Evolutionary conservation across 2,113 vertebrate genomes (phyloP).

Genomic region (Corythornis vintsioides): DNA sequence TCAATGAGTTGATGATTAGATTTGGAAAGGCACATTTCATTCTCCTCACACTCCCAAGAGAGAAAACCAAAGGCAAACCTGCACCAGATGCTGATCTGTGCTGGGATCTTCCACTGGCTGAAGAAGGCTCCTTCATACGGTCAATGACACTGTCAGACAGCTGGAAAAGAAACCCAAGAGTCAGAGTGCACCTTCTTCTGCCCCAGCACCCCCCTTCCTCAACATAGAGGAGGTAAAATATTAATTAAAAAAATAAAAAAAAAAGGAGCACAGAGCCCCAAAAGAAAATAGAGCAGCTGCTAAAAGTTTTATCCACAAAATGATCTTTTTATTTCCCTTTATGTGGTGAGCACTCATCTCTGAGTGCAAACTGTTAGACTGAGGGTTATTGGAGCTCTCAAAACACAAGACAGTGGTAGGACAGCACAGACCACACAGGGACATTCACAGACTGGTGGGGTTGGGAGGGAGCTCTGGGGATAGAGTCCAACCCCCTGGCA

Average conservation of each 20-base stretch:
- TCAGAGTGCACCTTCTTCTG: background rate
- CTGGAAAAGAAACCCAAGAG: slow-evolving; percentile 71
- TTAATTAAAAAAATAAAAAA: no score
- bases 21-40: background rate
- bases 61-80: slow-evolving; percentile 49
- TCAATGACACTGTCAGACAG: slow-evolving; percentile 93
- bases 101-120: slow-evolving; percentile 34
- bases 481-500: no score
- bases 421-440: background rate
- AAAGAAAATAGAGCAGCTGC: fast-evolving
- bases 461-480: no score
- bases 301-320: background rate
- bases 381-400: fast-evolving
- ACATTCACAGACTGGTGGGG: background rate
- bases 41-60: background rate
- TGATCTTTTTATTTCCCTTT: fast-evolving
- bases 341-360: fast-evolving
- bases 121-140: slow-evolving; percentile 89
- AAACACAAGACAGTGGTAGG: background rate
- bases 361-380: fast-evolving
- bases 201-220: no score
- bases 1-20: fast-evolving
- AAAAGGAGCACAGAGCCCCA: fast-evolving
- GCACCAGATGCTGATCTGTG: slow-evolving; percentile 40
- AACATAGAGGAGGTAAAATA: fast-evolving